Base-by-base conservation (phyloP, 1,140 invertebrate species). In the Rhopalosiphum padi region DNA sequence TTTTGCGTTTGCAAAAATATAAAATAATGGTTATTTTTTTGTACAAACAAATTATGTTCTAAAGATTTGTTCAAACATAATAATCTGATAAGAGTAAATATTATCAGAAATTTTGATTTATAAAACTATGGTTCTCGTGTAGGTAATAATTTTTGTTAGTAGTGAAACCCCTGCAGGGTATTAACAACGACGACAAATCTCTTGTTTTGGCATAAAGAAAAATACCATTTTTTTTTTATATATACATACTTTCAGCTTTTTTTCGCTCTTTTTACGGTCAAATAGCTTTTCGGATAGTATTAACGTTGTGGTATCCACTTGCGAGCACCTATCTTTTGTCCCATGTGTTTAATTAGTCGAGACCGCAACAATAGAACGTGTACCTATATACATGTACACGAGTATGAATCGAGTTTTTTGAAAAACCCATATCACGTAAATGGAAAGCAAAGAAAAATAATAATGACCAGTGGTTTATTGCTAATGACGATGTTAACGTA, bases 401-500 rank as follows among this genome's bases (percentile, higher is more conserved):
- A 9, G 8, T 91, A 68, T 25, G 41, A 48, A 48, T 68, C 41
- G 53, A 37, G 37, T 37, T 55, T n/a, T 77, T 77, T 1, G 55
- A 89, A 89, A 89, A 89, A 35, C 46, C 25, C n/a, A 77, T 89
- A 53, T 51, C 48, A 30, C 51, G 87, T 35, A 8, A 9, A 53
- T 60, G 53, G 89, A 90, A 90, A 90, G 35, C 55, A 41, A 43
- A 83, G 60, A 83, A 82, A 77, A 91, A 91, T 82, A 46, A 83
- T 48, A 46, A 83, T 35, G 43, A 48, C 68, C 55, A 48, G 43
- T 77, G 90, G 90, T 91, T 82, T 82, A 91, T 51, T 82, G 60
- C 90, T 91, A 91, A 91, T 82, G 68, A 91, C 90, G 68, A 91
- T 48, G 90, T 91, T 91, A 91, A 91, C 55, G 90, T 48, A 46